phyloP scores from a whole-genome alignment of 2,888 invertebrate species.

The Leptinotarsa rubiginosa region DNA sequence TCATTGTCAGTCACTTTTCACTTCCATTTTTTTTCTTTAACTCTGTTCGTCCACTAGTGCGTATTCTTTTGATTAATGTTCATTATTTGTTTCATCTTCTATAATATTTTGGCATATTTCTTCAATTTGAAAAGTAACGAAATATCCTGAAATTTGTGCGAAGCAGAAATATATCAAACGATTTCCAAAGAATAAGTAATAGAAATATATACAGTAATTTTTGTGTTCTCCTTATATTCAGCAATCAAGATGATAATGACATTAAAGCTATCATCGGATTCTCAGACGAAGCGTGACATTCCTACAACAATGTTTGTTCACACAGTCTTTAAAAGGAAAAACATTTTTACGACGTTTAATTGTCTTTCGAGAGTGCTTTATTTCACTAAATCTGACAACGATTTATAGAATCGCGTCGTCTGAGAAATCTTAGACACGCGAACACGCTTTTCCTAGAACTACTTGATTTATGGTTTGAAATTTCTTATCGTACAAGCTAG shows the following conservation, averaged over 20 bases:
- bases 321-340: slow-evolving; percentile 15
- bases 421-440: slow-evolving; percentile 14
- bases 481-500: not conserved
- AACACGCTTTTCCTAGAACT: slow-evolving; percentile 7
- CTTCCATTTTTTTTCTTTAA: no score
- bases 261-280: slow-evolving; percentile 15
- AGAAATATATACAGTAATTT: no score
- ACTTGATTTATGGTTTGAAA: not conserved
- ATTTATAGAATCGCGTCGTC: slow-evolving; percentile 16
- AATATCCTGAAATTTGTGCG: no score
- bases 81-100: no score
- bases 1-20: no score
- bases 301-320: not conserved
- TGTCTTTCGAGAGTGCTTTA: slow-evolving; percentile 4
- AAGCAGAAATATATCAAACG: no score
- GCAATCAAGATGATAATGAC: slow-evolving; percentile 19
- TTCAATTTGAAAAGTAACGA: no score
- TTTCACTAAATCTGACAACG: slow-evolving; percentile 9
- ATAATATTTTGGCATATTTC: no score
- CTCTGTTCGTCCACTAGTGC: no score
- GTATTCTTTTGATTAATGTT: no score
- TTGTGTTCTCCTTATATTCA: not conserved
- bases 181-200: no score
- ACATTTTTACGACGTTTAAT: slow-evolving; percentile 17
- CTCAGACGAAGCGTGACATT: slow-evolving; percentile 21